These are phyloP conservation scores for Leptinotarsa juncta DNA, from an alignment of 2,888 invertebrate species.

Conservation along the genomic window DNA sequence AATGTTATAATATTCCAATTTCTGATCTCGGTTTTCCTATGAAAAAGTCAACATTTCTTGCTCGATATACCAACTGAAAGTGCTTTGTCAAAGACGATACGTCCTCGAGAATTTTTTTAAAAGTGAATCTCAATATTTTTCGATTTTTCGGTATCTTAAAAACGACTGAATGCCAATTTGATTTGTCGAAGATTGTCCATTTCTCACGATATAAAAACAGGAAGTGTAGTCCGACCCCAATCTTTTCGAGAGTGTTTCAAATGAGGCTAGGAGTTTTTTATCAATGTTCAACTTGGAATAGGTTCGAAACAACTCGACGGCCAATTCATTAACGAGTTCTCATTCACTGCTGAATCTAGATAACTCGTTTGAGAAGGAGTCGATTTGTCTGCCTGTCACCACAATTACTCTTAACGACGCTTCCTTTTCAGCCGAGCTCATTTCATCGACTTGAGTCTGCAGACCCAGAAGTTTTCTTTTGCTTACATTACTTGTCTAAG, in stretches of 20 bases:
- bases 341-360: slow-evolving; percentile 14
- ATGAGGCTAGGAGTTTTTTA: not conserved
- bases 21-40: too few relatives aligned
- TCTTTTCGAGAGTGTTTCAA: not conserved
- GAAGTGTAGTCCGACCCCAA: not conserved
- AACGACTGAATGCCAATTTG: not conserved
- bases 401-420: slow-evolving; percentile 6
- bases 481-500: not conserved
- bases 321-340: slow-evolving; percentile 18
- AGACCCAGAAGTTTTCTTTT: not conserved
- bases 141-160: not conserved
- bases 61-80: too few relatives aligned
- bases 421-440: slow-evolving; percentile 7
- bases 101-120: too few relatives aligned
- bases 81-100: too few relatives aligned
- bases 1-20: too few relatives aligned
- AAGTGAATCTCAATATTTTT: too few relatives aligned
- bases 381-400: slow-evolving; percentile 18
- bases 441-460: not conserved
- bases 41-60: too few relatives aligned
- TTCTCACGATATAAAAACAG: too few relatives aligned
- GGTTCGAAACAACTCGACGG: slow-evolving; percentile 4
- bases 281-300: not conserved
- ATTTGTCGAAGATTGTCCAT: too few relatives aligned
- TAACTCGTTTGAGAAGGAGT: slow-evolving; percentile 1